phyloP scores from a whole-genome alignment of 2,888 invertebrate species.

The Metellina segmentata region DNA sequence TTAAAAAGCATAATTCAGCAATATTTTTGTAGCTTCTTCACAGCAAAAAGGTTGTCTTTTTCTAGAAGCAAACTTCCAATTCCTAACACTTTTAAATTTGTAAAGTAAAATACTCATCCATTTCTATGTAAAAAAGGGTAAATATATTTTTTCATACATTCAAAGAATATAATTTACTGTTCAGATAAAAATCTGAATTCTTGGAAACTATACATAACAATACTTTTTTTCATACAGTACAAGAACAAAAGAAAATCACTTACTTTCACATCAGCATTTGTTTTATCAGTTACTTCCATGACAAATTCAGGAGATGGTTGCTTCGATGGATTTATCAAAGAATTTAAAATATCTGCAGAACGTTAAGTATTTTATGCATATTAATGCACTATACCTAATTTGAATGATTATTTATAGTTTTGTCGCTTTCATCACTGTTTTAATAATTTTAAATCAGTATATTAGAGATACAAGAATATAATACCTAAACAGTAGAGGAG shows the following conservation, averaged over 20 bases:
- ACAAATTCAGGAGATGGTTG: slow-evolving; percentile 91
- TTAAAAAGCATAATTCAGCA: not conserved
- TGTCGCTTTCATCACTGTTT: too few species aligned
- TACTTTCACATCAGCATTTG: slow-evolving; percentile 97
- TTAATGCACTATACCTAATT: too few species aligned
- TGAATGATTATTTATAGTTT: too few species aligned
- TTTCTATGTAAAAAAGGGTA: not conserved
- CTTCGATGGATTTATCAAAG: slow-evolving; percentile 81
- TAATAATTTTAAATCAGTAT: too few species aligned
- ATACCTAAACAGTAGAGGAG: too few species aligned
- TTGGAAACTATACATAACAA: too few species aligned
- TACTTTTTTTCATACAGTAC: not conserved
- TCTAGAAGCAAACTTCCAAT: not conserved
- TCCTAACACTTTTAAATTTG: too few species aligned
- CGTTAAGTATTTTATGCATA: too few species aligned
- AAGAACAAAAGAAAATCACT: slow-evolving; percentile 40
- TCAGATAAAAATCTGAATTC: not conserved
- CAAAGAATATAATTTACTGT: not conserved
- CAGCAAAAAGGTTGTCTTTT: too few species aligned
- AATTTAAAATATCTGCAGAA: slow-evolving; percentile 83
- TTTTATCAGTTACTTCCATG: slow-evolving; percentile 99
- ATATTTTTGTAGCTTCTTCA: too few species aligned
- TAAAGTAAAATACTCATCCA: not conserved
- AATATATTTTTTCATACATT: not conserved
- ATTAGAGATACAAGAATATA: too few species aligned